These are phyloP conservation scores for Sinocyclocheilus grahami DNA, from an alignment of 2,113 vertebrate genomes.

Conservation along the genomic window DNA sequence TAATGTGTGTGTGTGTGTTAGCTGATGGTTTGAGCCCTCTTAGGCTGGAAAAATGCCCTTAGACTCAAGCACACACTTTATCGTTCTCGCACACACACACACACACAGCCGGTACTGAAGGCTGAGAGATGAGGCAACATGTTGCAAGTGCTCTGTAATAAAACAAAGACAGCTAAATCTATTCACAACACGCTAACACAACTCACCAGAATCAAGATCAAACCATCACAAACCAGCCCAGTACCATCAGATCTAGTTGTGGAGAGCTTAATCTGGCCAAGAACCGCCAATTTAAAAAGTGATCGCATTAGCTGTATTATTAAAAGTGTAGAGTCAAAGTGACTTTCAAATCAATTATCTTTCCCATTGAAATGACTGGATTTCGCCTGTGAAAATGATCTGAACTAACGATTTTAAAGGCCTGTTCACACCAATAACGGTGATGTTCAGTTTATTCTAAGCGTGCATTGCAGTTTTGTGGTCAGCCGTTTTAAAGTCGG, in stretches of 20 bases:
- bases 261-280: not conserved
- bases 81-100: constrained; percentile 22
- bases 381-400: not conserved
- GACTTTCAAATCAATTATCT: not conserved
- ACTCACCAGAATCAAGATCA: constrained; percentile 82
- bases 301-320: not conserved
- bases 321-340: not conserved
- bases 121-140: constrained; percentile 55
- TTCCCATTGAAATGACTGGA: not conserved
- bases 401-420: not conserved
- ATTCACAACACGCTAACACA: not conserved
- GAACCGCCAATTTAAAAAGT: not conserved
- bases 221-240: constrained; percentile 61
- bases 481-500: not conserved
- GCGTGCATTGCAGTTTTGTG: not conserved
- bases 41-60: constrained; percentile 47
- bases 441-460: not conserved
- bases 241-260: not conserved
- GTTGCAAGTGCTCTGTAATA: constrained; percentile 54
- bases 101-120: constrained; percentile 1
- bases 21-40: constrained; percentile 47
- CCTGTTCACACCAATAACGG: not conserved
- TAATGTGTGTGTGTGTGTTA: constrained; percentile 45
- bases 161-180: constrained; percentile 82
- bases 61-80: constrained; percentile 25